Base-by-base conservation (phyloP, 1,140 invertebrate genomes). In the Plectrocnemia conspersa region DNA sequence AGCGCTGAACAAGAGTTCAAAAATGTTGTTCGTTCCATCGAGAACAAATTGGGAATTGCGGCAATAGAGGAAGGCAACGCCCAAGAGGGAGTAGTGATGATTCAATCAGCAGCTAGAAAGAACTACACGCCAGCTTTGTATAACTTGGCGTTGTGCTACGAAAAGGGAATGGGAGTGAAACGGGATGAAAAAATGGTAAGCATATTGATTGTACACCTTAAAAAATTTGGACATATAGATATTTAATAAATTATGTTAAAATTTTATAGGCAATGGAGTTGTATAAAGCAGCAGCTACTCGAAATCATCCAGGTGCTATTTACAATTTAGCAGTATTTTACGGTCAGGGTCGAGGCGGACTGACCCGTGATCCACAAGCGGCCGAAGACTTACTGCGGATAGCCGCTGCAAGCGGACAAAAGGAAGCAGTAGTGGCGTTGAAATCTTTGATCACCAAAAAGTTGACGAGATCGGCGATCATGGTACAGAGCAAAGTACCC, bases 321-420 rank as follows among this genome's bases (percentile, higher is more conserved):
- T 84, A 82, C 64, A 84, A 84, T 59, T 68, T 83, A 24, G 81
- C 78, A 7, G 74, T 84, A 33, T 84, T 78, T 59, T 72, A 82
- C 66, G 81, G 77, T 6, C 80, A 82, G 65, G 82, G 81, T 1
- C 70, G 72, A 56, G 82, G 80, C 21, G 80, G 77, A 0, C 64
- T 82, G 1, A 45, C 66, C 9, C 58, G 66, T 7, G 72, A 81
- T 58, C 54, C 63, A 11, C 63, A 65, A 16, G 73, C 62, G 6
- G 80, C 80, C 2, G 71, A 71, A 7, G 54, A 72, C 15, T 71
- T 79, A 18, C 71, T 84, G 19, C 67, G 64, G 11, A 66, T 73
- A 54, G 81, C 82, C n/a, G 79, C 80, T 3, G 70, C 72, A 18
- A 69, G 80, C 56, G 82, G 81, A 1, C 78, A 82, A 54, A 49